phyloP scores from a whole-genome alignment of 2,797 vertebrate genomes.

The Cyprinodon diabolis region DNA sequence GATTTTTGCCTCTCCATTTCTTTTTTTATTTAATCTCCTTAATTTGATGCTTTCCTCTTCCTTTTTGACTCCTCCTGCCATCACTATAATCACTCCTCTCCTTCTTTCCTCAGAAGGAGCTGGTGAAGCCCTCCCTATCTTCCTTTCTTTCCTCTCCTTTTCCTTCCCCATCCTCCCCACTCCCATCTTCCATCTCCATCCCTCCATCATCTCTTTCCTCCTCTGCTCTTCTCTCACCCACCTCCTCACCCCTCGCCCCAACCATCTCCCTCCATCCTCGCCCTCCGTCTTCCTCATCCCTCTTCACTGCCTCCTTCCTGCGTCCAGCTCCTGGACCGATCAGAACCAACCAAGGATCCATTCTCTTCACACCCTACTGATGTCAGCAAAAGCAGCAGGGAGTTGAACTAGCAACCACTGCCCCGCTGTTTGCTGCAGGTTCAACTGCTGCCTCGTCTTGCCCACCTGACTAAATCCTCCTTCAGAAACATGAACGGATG shows the following conservation, averaged over 20 bases:
- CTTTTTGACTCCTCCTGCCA: neutral
- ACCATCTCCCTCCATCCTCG: slow-evolving; percentile 83
- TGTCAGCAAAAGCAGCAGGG: neutral
- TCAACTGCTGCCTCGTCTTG: slow-evolving; percentile 18
- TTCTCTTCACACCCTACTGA: slow-evolving; percentile 93
- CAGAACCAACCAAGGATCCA: slow-evolving; percentile 86
- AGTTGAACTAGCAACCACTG: slow-evolving; percentile 1
- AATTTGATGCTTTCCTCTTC: neutral
- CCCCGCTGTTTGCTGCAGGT: slow-evolving; percentile 17
- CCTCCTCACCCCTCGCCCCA: slow-evolving; percentile 85
- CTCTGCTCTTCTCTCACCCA: slow-evolving; percentile 83
- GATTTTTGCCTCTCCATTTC: neutral
- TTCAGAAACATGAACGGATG: slow-evolving; percentile 17
- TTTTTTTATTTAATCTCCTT: neutral
- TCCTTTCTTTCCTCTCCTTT: slow-evolving; percentile 87
- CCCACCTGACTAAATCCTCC: slow-evolving; percentile 12
- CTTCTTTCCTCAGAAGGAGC: slow-evolving; percentile 45
- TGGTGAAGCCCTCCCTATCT: slow-evolving; percentile 86
- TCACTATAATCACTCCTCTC: neutral
- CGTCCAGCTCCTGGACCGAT: slow-evolving; percentile 90
- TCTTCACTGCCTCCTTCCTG: slow-evolving; percentile 91
- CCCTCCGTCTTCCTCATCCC: slow-evolving; percentile 78
- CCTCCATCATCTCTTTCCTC: slow-evolving; percentile 86
- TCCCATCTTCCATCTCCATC: slow-evolving; percentile 74
- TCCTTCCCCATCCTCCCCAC: slow-evolving; percentile 60